Evolutionary conservation across 2,797 vertebrate species (phyloP).

Genomic region (Myoxocephalus aenaeus): DNA sequence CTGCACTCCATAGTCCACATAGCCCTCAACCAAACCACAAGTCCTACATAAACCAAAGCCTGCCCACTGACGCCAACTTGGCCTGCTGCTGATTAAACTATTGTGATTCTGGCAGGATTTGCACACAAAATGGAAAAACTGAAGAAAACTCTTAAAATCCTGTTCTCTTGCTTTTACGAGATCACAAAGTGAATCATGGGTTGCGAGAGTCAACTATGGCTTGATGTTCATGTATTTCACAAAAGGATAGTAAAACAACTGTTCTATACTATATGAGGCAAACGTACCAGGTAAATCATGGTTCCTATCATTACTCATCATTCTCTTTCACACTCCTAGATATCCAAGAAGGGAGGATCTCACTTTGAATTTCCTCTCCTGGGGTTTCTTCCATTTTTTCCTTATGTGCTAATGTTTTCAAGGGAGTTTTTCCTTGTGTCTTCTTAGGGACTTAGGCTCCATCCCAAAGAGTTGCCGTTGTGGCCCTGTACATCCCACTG

Average conservation of each 20-base stretch:
- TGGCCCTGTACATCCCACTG: not conserved
- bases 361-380: constrained; percentile 38
- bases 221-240: constrained; percentile 11
- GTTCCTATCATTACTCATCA: constrained; percentile 21
- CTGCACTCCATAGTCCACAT: constrained; percentile 62
- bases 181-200: constrained; percentile 51
- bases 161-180: constrained; percentile 45
- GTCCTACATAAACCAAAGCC: constrained; percentile 71
- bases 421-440: constrained; percentile 12
- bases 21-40: constrained; percentile 77
- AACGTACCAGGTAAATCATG: not conserved
- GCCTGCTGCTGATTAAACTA: constrained; percentile 75
- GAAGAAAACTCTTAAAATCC: constrained; percentile 50
- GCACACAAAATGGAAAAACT: constrained; percentile 67
- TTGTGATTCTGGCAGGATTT: constrained; percentile 75
- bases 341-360: constrained; percentile 30
- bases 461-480: not conserved
- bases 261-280: not conserved
- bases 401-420: constrained; percentile 4
- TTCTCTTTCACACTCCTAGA: constrained; percentile 28
- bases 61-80: constrained; percentile 76
- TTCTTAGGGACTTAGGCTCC: not conserved
- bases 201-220: constrained; percentile 13
- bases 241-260: constrained; percentile 5
- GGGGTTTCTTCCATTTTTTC: constrained; percentile 25